Evolutionary conservation across 2,797 vertebrate genomes (phyloP).

Genomic region (Amniataba percoides): DNA sequence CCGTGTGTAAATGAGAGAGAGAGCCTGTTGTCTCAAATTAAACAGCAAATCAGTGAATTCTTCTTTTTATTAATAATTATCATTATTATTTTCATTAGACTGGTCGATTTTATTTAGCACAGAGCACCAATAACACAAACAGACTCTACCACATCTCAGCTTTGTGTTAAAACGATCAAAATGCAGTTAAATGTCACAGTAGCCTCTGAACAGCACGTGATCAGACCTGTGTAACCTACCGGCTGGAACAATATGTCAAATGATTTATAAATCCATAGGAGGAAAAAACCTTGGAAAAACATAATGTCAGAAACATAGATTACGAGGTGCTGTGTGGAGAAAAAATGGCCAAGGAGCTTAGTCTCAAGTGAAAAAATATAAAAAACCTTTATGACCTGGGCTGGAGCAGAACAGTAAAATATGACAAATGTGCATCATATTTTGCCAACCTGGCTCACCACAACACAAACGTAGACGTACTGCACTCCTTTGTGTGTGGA

Average conservation of each 20-base stretch:
- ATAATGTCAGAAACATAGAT: constrained; percentile 1
- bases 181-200: constrained; percentile 49
- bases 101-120: background rate
- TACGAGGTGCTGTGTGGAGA: background rate
- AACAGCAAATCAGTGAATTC: background rate
- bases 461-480: background rate
- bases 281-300: background rate
- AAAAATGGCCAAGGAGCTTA: background rate
- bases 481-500: background rate
- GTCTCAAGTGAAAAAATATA: background rate
- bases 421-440: background rate
- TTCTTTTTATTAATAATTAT: too few relatives aligned
- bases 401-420: background rate
- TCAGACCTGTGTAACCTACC: constrained; percentile 5
- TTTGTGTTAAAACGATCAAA: constrained; percentile 26
- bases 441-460: background rate
- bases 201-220: constrained; percentile 18
- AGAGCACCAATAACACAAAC: constrained; percentile 6
- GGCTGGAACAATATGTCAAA: constrained; percentile 19
- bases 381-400: background rate
- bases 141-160: background rate
- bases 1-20: constrained; percentile 8
- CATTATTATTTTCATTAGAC: too few relatives aligned
- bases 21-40: constrained; percentile 26
- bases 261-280: constrained; percentile 14